Evolutionary conservation across 2,797 vertebrate genomes (phyloP), one percentile per base, ranked within the genome.

Genomic region (Rhynchotus rufescens): DNA sequence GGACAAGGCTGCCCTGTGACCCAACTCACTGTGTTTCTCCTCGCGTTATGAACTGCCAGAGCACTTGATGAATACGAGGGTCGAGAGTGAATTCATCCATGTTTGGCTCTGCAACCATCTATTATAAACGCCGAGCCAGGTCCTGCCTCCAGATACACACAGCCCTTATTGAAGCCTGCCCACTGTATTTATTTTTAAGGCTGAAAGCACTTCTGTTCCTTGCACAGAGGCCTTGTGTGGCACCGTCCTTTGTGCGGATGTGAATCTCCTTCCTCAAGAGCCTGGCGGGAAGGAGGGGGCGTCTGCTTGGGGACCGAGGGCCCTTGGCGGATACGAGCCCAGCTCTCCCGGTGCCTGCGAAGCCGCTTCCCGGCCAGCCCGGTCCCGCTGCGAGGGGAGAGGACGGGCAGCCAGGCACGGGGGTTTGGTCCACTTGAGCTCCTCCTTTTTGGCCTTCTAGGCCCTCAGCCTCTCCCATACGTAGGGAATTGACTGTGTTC

Each of bases 201-300:
- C 94, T 91, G 92, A 95, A 94, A 96, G 92, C 83, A 79, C 74
- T 93, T 95, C 88, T 92, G 83, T 96, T 94, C 38, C 89, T 92
- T 94, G 76, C 86, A 84, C 81, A 95, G 80, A 75, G 78, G 80
- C 80, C 86, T 94, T 86, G 38, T 84, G 61, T 91, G 83, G n/a
- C 68, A 88, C 45, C 59, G 86, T 71, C 89, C 91, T 40, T 92
- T 93, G 89, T 92, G 66, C 54, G 72, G 61, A 92, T 82, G 75
- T 92, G 88, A 92, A 73, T 93, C 80, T 74, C 51, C 76, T 92
- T 93, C 62, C 73, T 86, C 85, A 91, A 80, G 80, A 92, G 68
- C 76, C 80, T 62, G 59, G 16, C 78, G 52, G 72, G 84, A 84
- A 76, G 52, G 56, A 38, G 79, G 51, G 62, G 78, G 10, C 61